Evolutionary conservation across 2,888 invertebrate species (phyloP).

Genomic region (Entomobrya multifasciata): DNA sequence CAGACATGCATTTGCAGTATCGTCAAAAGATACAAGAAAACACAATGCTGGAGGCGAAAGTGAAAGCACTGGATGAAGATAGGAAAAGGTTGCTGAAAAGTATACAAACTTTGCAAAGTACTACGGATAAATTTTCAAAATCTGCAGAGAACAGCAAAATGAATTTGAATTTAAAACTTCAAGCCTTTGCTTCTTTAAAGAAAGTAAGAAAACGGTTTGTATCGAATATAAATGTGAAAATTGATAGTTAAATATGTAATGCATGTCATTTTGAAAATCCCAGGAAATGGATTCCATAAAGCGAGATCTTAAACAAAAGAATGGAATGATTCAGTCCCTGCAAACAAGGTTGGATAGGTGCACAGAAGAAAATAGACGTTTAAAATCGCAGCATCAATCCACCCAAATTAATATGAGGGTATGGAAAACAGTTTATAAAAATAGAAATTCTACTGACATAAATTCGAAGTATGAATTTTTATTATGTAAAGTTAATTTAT

Average conservation of each 20-base stretch:
- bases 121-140: constrained; percentile 81
- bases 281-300: constrained; percentile 83
- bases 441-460: no score
- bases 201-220: no score
- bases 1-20: constrained; percentile 77
- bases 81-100: constrained; percentile 81
- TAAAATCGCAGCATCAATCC: constrained; percentile 81
- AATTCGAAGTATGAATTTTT: no score
- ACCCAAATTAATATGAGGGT: constrained; percentile 81
- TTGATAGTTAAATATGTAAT: not conserved
- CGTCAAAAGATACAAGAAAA: constrained; percentile 81
- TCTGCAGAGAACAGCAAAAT: constrained; percentile 81
- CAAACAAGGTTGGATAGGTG: constrained; percentile 83
- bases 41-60: constrained; percentile 79
- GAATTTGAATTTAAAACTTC: constrained; percentile 78
- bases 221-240: not conserved
- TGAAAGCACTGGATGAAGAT: constrained; percentile 82
- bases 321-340: constrained; percentile 81
- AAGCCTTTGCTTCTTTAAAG: constrained; percentile 72
- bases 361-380: constrained; percentile 83
- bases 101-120: constrained; percentile 80
- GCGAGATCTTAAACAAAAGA: constrained; percentile 82
- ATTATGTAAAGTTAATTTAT: no score
- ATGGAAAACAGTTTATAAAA: no score
- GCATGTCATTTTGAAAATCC: no score